Evolutionary conservation across 1,140 invertebrate species (phyloP), one percentile per base, ranked within the genome.

Genomic region (Meloidogyne exigua): DNA sequence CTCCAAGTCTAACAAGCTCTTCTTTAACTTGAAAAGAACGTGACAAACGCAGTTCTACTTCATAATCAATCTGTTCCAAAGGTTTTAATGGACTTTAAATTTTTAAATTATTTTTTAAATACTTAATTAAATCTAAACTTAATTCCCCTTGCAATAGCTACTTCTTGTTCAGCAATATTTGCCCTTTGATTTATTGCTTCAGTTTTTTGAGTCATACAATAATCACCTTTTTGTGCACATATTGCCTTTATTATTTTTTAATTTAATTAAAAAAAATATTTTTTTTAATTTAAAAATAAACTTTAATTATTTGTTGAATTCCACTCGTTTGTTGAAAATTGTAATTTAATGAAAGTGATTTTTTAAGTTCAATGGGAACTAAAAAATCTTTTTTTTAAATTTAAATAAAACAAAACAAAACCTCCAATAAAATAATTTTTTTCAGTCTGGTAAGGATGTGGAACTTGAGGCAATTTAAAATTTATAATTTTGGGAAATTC

Each of bases 1-100:
- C 28, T 80, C 82, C 23, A 83, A 85, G 42, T 78, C 76, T n/a
- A 82, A 23, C 57, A 82, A 36, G 23, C 80, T 83, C 49, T 84
- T 72, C 49, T 69, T 82, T 82, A 15, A 82, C 80, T 79, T 82
- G 81, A 57, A 81, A 78, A 15, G 81, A 85, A 18, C 81, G 69
- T 26, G 83, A 67, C 12, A 82, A 62, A 42, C 83, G 25, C 4
- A 73, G 25, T 72, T 82, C 81, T 64, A 82, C 73, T 18, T 84
- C 82, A 25, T 77, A 25, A 72, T 83, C 81, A 49, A 82, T 66
- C 68, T 84, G 64, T 23, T 72, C 72, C 39, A 70, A 62, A 28
- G 44, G 23, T 39, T 70, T 69, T 28, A 62, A 21, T n/a, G 67
- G 39, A 36, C 66, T 77, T 66, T 63, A 2, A 12, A 26, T 10